A percentile compares a stretch with the other conserved stretches of the same genome.
phyloP scores from a whole-genome alignment of 2,797 vertebrate genomes.

The Orestias chungarensis region DNA sequence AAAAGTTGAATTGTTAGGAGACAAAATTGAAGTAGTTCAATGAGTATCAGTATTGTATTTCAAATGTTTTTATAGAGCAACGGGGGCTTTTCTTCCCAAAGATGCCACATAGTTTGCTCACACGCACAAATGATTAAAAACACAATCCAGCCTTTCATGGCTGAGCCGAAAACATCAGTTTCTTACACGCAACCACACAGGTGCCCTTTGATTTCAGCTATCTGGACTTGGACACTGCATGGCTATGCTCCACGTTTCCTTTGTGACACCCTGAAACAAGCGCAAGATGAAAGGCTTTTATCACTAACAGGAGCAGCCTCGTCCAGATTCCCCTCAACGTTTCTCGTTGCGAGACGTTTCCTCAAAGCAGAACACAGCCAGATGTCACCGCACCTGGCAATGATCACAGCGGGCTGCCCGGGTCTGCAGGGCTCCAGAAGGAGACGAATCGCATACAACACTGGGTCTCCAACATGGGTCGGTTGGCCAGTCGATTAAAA shows the following conservation, averaged over 20 bases:
- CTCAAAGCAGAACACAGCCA: constrained; percentile 55
- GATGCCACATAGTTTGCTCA: constrained; percentile 18
- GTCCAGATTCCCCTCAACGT: constrained; percentile 43
- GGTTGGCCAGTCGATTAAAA: background rate
- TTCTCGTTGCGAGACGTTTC: constrained; percentile 36
- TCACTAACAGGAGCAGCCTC: constrained; percentile 55
- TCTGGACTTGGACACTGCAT: constrained; percentile 20
- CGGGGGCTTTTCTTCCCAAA: constrained; percentile 58
- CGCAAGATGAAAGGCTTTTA: constrained; percentile 60
- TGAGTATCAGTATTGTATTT: background rate
- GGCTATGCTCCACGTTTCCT: constrained; percentile 31
- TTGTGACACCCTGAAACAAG: constrained; percentile 41
- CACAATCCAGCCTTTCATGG: constrained; percentile 35
- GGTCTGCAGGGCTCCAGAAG: constrained; percentile 17
- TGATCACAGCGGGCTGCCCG: constrained; percentile 41
- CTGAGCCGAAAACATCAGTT: constrained; percentile 43
- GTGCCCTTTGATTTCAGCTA: constrained; percentile 63
- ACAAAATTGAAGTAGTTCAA: background rate
- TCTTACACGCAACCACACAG: constrained; percentile 68
- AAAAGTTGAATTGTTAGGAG: too few species aligned
- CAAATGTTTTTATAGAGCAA: constrained; percentile 15
- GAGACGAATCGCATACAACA: constrained; percentile 24
- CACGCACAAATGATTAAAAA: constrained; percentile 47
- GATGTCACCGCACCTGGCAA: constrained; percentile 74
- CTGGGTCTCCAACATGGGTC: constrained; percentile 3